A percentile compares a stretch with the other conserved stretches of the same genome.
These are phyloP conservation scores for Cheilosia scutellata DNA, from an alignment of 2,888 invertebrate genomes.

Conservation along the genomic window DNA sequence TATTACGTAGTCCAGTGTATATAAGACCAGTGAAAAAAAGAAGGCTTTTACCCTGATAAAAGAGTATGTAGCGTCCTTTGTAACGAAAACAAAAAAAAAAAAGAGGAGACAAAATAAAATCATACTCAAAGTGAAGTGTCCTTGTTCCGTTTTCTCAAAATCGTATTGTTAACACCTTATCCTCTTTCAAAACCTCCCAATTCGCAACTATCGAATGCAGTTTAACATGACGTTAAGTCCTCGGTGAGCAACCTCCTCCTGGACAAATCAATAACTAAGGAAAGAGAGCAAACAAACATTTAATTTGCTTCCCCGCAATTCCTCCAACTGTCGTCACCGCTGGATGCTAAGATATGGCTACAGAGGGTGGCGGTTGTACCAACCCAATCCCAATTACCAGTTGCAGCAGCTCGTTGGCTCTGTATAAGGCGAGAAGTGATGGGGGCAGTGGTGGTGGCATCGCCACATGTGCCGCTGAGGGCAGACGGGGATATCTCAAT, in stretches of 20 bases:
- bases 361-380: constrained; percentile 73
- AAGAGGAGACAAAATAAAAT: too few relatives aligned
- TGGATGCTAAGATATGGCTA: constrained; percentile 70
- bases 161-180: constrained; percentile 42
- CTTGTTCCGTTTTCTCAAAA: constrained; percentile 35
- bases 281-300: constrained; percentile 59
- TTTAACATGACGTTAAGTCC: constrained; percentile 56
- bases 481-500: constrained; percentile 79
- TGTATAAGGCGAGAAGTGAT: constrained; percentile 70
- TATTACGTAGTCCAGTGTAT: too few relatives aligned
- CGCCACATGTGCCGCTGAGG: constrained; percentile 64
- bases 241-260: constrained; percentile 57
- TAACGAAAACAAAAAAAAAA: constrained; percentile 18
- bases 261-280: constrained; percentile 72
- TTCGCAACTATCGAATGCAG: constrained; percentile 53
- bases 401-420: constrained; percentile 71
- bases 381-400: constrained; percentile 74
- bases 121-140: constrained; percentile 40
- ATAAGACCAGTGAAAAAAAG: neutral
- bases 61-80: constrained; percentile 25
- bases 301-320: constrained; percentile 17
- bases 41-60: neutral
- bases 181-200: constrained; percentile 4
- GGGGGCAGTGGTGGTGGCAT: constrained; percentile 69
- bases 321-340: constrained; percentile 11